Percentiles rank a stretch among this genome's conserved stretches.
Conservation (phyloP, 2,113 vertebrate species). For the Brienomyrus brachyistius region DNA sequence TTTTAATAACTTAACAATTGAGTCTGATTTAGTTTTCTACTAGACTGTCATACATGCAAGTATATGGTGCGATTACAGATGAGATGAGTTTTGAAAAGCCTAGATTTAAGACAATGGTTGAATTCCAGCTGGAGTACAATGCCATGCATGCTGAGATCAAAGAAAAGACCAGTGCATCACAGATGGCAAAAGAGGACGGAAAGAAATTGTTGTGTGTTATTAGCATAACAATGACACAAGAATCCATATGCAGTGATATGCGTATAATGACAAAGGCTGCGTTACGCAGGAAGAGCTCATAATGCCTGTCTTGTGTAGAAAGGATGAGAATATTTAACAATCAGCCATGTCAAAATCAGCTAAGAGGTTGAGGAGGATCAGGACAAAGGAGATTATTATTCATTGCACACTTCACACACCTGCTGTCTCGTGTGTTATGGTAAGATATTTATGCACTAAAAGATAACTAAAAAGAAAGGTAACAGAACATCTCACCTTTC, state of each 20-base stretch:
- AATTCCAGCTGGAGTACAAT: not conserved
- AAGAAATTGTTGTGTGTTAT: not conserved
- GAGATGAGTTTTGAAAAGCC: not conserved
- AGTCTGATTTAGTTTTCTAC: not conserved
- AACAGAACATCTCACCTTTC: not conserved
- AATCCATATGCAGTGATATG: constrained; percentile 8
- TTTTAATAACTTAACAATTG: not conserved
- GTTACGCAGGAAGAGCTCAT: not conserved
- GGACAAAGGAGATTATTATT: constrained; percentile 14
- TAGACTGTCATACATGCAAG: not conserved
- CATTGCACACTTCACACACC: not conserved
- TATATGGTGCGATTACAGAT: not conserved
- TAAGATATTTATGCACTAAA: constrained; percentile 7
- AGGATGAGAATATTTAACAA: constrained; percentile 10
- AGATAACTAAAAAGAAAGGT: not conserved
- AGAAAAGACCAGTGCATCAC: not conserved
- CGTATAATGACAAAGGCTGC: not conserved
- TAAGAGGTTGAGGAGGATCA: not conserved
- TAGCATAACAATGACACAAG: constrained; percentile 12
- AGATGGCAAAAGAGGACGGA: not conserved
- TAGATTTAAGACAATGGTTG: not conserved
- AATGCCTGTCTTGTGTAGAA: not conserved
- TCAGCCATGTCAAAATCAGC: not conserved
- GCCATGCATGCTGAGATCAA: constrained; percentile 10
- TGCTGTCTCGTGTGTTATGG: not conserved